These are phyloP conservation scores for Spicauda simplicius DNA, from an alignment of 2,888 invertebrate species.

Conservation along the genomic window DNA sequence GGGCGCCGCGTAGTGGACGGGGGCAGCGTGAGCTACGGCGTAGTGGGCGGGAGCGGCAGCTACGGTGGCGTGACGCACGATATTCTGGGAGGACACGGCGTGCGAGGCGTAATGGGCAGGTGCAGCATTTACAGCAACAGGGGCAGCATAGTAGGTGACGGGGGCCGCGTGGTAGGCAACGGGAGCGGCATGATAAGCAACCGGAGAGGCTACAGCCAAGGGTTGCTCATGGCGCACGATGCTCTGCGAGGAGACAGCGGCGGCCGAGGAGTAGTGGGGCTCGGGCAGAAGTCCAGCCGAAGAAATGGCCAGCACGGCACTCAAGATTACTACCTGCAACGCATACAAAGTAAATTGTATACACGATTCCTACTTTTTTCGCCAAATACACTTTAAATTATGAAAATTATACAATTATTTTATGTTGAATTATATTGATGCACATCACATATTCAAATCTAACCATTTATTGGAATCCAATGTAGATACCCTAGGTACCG, in stretches of 20 bases:
- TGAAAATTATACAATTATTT: no score
- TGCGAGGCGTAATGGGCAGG: conserved; percentile 50
- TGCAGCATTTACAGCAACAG: conserved; percentile 43
- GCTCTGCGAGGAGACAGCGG: conserved; percentile 72
- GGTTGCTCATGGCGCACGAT: conserved; percentile 69
- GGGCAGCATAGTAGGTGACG: conserved; percentile 36
- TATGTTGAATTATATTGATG: no score
- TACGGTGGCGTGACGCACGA: conserved; percentile 35
- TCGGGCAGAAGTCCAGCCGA: conserved; percentile 71
- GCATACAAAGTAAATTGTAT: conserved; percentile 37
- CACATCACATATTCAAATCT: no score
- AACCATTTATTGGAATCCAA: no score
- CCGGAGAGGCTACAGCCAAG: conserved; percentile 46
- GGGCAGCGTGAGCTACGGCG: conserved; percentile 51
- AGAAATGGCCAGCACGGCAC: conserved; percentile 71
- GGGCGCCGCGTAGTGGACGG: conserved; percentile 43
- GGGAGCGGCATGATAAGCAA: conserved; percentile 39
- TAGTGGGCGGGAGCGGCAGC: conserved; percentile 45
- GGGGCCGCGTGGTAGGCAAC: conserved; percentile 42
- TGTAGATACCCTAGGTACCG: no score
- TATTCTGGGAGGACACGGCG: conserved; percentile 44
- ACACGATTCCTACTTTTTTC: no score
- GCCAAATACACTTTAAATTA: no score
- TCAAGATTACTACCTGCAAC: conserved; percentile 68
- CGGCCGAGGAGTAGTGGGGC: conserved; percentile 56